Conservation (phyloP, 2,888 invertebrate genomes). For the Vanessa cardui region DNA sequence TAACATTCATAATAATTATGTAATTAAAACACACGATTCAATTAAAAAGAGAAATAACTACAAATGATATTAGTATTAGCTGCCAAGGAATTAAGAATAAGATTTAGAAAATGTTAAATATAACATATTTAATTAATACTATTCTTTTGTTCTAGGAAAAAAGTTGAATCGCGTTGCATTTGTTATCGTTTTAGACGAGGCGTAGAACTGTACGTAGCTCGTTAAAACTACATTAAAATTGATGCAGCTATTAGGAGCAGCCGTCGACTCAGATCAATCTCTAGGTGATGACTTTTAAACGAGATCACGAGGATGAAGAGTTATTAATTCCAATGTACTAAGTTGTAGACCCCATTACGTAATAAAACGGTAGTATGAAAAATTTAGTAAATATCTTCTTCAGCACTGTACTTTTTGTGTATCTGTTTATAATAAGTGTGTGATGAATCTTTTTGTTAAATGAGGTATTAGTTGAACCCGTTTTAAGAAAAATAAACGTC, state of each 20-base stretch:
- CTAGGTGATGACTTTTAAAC: slow-evolving; percentile 33
- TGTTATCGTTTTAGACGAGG: not conserved
- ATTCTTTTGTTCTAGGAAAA: not conserved
- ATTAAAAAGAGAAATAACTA: no score
- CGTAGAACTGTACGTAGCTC: slow-evolving; percentile 17
- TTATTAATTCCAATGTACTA: slow-evolving; percentile 20
- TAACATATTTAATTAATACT: not conserved
- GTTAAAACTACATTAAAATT: slow-evolving; percentile 39
- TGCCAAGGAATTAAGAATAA: no score
- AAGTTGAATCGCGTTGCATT: not conserved
- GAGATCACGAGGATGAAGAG: slow-evolving; percentile 20
- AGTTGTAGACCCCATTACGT: not conserved
- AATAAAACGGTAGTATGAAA: not conserved
- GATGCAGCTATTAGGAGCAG: slow-evolving; percentile 31
- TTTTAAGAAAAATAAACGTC: no score
- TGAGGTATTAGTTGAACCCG: no score
- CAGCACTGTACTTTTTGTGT: no score
- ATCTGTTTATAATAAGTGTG: no score
- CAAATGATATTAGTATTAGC: no score
- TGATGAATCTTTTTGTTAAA: no score
- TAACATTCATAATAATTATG: no score
- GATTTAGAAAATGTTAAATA: no score
- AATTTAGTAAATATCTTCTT: not conserved
- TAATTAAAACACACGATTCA: no score
- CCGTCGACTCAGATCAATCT: slow-evolving; percentile 23